Base-by-base conservation (phyloP, 2,888 invertebrate species). In the Ophonus ardosiacus region DNA sequence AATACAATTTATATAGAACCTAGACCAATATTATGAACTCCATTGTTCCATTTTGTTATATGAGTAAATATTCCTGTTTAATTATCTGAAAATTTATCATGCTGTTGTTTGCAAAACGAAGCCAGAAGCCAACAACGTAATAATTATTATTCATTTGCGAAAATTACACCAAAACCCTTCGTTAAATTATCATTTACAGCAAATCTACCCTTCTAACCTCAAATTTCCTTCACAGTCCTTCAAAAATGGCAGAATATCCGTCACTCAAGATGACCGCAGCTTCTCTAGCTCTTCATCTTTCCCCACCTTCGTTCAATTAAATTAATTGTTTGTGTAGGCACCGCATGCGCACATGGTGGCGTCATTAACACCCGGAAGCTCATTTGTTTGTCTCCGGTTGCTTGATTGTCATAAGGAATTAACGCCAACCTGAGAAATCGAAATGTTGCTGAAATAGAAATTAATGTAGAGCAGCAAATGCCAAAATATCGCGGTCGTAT, bases 371-470 rank as follows among this genome's bases (percentile, higher is more conserved):
- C 38, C 18, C 31, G n/a, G 63, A 40, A n/a, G 63, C 63, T 81
- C 61, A 81, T 81, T 81, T 81, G 65, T 81, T 43, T 40, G 57
- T 40, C 15, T 7, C 80, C n/a, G 59, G 5, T 31, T 61, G 43
- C 63, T 63, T 6, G 43, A 43, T 38, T 63, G 63, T 80, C 80
- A 59, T 31, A 59, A 7, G 57, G 61, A 59, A 79, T 79, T 59
- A 79, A 21, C 63, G 63, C 80, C 80, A 43, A 61, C 31, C 61
- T 63, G 63, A 81, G 81, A 81, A 81, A 81, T 81, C 68, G 81
- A 65, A 81, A 81, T 81, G 65, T 63, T 81, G 31, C 80, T 63
- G 40, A 43, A 81, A 61, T 81, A 68, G 68, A 81, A 65, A 81
- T 81, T 81, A 65, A 81, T 81, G 81, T 56, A 15, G 18, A 31